Evolutionary conservation across 2,113 vertebrate species (phyloP), one percentile per base, ranked within the genome.

Genomic region (Cottus gobio): DNA sequence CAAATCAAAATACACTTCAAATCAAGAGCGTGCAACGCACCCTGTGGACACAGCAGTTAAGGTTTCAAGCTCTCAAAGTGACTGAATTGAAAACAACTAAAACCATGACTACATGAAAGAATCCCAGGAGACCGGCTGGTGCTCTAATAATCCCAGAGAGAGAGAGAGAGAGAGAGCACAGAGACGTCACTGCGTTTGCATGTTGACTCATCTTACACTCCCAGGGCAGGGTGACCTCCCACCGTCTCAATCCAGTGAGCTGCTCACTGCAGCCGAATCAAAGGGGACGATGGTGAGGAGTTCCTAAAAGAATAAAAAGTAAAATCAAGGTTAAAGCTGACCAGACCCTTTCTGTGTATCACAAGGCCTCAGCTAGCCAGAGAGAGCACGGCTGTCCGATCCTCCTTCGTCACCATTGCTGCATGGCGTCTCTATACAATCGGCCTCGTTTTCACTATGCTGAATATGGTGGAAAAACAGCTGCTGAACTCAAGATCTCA

Each of bases 141-240:
- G 67, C 62, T 73, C 64, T 18, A 64, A 37, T 65, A 56, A 65
- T 85, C 57, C 72, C 64, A 44, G 42, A 44, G 42, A 44, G 36
- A 80, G 81, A 48, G 77, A 37, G 36, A 84, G 52, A 7, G 34
- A 0, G 60, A 77, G n/a, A n/a, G 72, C 57, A 3, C 63, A 28
- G 75, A 37, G 75, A 81, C 67, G 44, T 76, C 76, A 67, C 62
- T 36, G 65, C 24, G 3, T 84, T 62, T 62, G 36, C n/a, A 36
- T 75, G 80, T 52, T 84, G 85, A 89, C 72, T 88, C 85, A 83
- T 70, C 42, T 52, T 31, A 1, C 64, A 73, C 81, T 82, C 37
- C 67, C 42, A 63, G 79, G 82, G 63, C 73, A 85, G 54, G 37
- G 66, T 69, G 84, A 89, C 84, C 85, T 84, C 69, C 73, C 50